Evolutionary conservation across 1,140 invertebrate species (phyloP).

Genomic region (Diprion similis): DNA sequence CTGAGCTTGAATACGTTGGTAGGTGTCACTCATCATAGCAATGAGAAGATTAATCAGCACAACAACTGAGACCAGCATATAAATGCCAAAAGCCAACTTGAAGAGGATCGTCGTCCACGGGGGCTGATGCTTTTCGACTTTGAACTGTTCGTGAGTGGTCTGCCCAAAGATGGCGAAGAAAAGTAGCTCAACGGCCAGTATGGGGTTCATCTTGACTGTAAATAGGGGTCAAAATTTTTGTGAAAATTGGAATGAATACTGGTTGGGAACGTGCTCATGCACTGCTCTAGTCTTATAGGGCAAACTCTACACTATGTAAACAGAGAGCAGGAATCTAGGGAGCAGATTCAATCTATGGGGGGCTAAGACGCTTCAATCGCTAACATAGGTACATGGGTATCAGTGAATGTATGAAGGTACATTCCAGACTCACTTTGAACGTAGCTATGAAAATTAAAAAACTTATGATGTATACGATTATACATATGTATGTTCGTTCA

Average conservation of each 20-base stretch:
- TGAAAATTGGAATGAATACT: background rate
- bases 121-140: constrained; percentile 68
- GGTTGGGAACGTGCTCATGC: background rate
- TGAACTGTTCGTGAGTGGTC: constrained; percentile 85
- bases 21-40: constrained; percentile 99
- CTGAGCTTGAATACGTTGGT: constrained; percentile 98
- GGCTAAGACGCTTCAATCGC: too few relatives aligned
- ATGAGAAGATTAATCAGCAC: constrained; percentile 99
- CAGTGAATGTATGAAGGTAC: too few relatives aligned
- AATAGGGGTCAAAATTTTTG: constrained; percentile 63
- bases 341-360: background rate
- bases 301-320: background rate
- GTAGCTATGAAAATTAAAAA: too few relatives aligned
- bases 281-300: background rate
- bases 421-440: too few relatives aligned
- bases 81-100: constrained; percentile 87
- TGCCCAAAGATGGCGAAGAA: constrained; percentile 99
- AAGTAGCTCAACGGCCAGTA: constrained; percentile 93
- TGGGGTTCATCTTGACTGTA: constrained; percentile 86
- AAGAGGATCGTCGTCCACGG: constrained; percentile 80
- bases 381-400: too few relatives aligned
- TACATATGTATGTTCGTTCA: too few relatives aligned
- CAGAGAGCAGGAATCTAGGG: background rate
- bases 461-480: too few relatives aligned
- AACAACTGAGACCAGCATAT: constrained; percentile 98